phyloP scores from a whole-genome alignment of 2,113 vertebrate species.

The Mesembrinibis cayennensis region DNA sequence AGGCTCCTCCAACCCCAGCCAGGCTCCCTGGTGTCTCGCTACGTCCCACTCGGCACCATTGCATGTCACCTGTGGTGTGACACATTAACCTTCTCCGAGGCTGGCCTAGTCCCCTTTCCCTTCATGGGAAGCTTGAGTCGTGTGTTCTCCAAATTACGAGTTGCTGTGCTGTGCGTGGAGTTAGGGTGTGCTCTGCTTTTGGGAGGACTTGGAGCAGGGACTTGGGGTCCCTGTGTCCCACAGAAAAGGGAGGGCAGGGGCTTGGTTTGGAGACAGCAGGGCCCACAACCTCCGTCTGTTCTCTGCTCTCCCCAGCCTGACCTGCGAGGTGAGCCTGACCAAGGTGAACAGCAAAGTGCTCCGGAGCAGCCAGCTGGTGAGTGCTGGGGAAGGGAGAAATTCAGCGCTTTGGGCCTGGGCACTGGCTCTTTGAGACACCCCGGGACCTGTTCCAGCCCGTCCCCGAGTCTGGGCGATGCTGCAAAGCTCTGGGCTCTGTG shows the following conservation, averaged over 20 bases:
- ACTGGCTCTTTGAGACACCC: background rate
- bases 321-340: conserved; percentile 83
- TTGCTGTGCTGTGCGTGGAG: background rate
- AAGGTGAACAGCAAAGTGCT: conserved; percentile 95
- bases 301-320: conserved; percentile 74
- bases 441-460: background rate
- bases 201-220: background rate
- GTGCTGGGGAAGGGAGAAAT: conserved; percentile 25
- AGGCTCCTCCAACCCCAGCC: background rate
- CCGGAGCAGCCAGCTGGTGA: conserved; percentile 92
- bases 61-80: background rate
- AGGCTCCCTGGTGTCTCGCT: background rate
- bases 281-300: background rate
- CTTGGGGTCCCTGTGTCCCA: background rate
- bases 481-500: background rate
- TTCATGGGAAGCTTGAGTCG: background rate
- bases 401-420: fast-evolving
- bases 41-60: background rate
- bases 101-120: background rate
- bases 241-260: background rate
- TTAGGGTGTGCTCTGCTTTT: background rate
- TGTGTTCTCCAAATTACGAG: background rate
- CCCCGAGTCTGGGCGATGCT: background rate
- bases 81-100: background rate
- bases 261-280: background rate